Percentiles rank a stretch among this genome's conserved stretches.
Evolutionary conservation across 2,888 invertebrate genomes (phyloP).

Genomic region (Drosophila monieri): DNA sequence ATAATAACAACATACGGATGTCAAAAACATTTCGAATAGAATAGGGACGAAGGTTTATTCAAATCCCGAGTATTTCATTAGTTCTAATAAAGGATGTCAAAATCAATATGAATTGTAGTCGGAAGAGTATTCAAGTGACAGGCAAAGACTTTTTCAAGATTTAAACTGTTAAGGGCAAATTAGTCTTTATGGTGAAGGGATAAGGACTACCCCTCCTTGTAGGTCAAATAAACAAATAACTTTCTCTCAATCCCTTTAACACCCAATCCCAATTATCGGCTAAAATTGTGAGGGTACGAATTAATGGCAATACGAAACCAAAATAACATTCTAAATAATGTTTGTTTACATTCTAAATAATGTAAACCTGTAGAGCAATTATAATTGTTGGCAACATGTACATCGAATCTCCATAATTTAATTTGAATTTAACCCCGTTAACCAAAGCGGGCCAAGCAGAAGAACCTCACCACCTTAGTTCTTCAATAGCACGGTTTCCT

Average conservation of each 20-base stretch:
- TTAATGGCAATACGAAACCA: too few relatives aligned
- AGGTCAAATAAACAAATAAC: neutral
- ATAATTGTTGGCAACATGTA: too few relatives aligned
- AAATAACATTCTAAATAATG: too few relatives aligned
- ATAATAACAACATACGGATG: slow-evolving; percentile 15
- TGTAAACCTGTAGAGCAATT: too few relatives aligned
- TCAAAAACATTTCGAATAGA: slow-evolving; percentile 24
- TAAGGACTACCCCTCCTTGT: neutral
- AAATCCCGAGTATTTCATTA: neutral
- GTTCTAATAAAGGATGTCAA: neutral
- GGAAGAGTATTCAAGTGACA: neutral
- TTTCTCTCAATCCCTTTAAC: neutral
- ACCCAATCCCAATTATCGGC: slow-evolving; percentile 1
- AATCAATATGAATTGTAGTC: neutral
- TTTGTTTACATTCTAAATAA: too few relatives aligned
- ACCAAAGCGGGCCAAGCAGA: too few relatives aligned
- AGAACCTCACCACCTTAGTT: too few relatives aligned
- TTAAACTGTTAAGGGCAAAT: neutral
- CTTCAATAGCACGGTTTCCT: too few relatives aligned
- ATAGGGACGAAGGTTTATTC: slow-evolving; percentile 1
- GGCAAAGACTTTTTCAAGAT: neutral
- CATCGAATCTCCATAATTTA: too few relatives aligned
- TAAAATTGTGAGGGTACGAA: too few relatives aligned
- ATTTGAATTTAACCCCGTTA: too few relatives aligned
- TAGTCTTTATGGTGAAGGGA: neutral